Base-by-base conservation (phyloP, 2,797 vertebrate species). In the Acanthopagrus latus region DNA sequence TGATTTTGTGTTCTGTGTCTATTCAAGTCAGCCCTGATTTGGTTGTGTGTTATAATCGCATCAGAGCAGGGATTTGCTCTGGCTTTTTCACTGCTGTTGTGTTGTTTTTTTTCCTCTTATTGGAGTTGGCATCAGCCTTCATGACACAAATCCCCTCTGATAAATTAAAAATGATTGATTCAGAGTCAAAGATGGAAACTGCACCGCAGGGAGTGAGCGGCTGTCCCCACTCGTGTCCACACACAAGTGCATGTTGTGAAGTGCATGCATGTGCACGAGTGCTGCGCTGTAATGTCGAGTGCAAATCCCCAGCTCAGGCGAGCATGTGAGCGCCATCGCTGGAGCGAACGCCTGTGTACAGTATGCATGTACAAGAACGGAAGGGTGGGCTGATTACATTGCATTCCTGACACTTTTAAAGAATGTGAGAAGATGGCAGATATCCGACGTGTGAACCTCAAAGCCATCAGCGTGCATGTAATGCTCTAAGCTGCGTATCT, bases 121-220 rank as follows among this genome's bases (percentile, higher is more conserved):
- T 95, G 92, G 89, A 93, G 93, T 91, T 94, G 93, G 94, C 93
- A 94, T 95, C 92, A 94, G 93, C 91, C 90, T 88, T 93, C 91
- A 88, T 94, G 93, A 95, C 94, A 94, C 92, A 95, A 96, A 96
- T 95, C 95, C 95, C 93, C 87, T 90, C 92, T 90, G 95, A 96
- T 95, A 93, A 95, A 96, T 96, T 94, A 92, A 95, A 95, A 96
- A 95, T 94, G 93, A 95, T 94, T 96, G 95, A 96, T 95, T 96
- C 94, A 80, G 89, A 94, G 92, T 94, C 93, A 94, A 93, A 95
- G 91, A 94, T 93, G 94, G 92, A 95, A 95, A 94, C 90, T 81
- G 91, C 91, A 92, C 84, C 67, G 48, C 72, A 38, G 88, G 85
- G 84, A 87, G 83, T 13, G 56, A 81, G 80, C 59, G 27, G 86